phyloP scores from a whole-genome alignment of 2,113 vertebrate species.

The Acanthisitta chloris region DNA sequence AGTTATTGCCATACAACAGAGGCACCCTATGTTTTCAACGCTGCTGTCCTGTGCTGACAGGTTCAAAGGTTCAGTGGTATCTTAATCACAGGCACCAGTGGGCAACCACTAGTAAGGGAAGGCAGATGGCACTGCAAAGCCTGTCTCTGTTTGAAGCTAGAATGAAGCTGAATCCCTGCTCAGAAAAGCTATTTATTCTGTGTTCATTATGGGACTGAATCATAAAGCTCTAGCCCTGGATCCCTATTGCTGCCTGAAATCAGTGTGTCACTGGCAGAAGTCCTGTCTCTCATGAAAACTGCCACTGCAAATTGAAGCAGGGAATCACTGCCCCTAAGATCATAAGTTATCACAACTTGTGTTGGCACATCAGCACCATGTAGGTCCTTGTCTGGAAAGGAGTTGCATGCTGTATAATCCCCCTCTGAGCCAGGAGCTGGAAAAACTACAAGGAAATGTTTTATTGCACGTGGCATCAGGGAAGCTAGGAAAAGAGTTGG shows the following conservation, averaged over 20 bases:
- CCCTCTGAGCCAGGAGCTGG: not conserved
- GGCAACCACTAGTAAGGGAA: not conserved
- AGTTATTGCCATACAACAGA: not conserved
- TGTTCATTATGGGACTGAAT: not conserved
- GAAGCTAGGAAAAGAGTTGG: not conserved
- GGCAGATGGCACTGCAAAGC: not conserved
- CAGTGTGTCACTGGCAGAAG: not conserved
- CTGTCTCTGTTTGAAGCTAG: not conserved
- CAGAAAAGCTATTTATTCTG: not conserved
- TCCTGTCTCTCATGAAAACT: not conserved
- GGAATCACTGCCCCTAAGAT: not conserved
- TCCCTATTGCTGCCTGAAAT: not conserved
- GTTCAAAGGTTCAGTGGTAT: not conserved
- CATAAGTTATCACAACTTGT: not conserved
- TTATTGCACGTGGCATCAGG: not conserved
- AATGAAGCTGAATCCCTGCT: fast-evolving
- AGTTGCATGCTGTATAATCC: fast-evolving
- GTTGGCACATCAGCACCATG: fast-evolving
- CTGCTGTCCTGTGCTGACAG: not conserved
- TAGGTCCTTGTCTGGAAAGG: fast-evolving
- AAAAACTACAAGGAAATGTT: not conserved
- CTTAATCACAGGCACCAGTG: not conserved
- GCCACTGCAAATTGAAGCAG: not conserved
- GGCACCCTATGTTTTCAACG: not conserved
- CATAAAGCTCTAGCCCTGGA: not conserved